Conservation (phyloP, 2,888 invertebrate genomes). For the Cosmopolites sordidus region DNA sequence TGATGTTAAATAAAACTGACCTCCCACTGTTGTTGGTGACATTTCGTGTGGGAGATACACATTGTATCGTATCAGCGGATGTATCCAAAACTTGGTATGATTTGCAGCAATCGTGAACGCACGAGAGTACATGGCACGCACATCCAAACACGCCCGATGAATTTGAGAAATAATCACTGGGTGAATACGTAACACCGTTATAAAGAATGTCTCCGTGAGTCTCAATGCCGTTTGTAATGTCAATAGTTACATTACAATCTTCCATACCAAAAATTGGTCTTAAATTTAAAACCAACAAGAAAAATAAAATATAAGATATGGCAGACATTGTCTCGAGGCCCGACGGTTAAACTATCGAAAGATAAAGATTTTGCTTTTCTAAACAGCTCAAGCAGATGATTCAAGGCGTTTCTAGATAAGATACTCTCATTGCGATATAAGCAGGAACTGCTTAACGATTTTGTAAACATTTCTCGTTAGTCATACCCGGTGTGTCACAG, state of each 20-base stretch:
- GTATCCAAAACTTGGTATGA: constrained; percentile 25
- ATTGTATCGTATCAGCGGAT: constrained; percentile 16
- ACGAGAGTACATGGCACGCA: constrained; percentile 25
- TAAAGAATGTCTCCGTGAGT: neutral
- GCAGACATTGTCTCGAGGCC: no score
- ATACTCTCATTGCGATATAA: neutral
- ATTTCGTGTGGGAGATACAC: constrained; percentile 14
- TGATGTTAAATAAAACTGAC: constrained; percentile 23
- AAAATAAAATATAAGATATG: no score
- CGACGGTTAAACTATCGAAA: no score
- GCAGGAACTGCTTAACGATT: no score
- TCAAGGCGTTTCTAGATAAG: constrained; percentile 1
- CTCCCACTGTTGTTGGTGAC: constrained; percentile 6
- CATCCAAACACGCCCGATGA: constrained; percentile 10
- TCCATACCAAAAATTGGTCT: neutral
- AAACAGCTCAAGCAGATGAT: neutral
- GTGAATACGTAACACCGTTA: constrained; percentile 4
- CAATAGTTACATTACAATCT: constrained; percentile 23
- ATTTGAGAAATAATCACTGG: constrained; percentile 22
- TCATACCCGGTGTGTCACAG: no score
- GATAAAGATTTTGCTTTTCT: no score
- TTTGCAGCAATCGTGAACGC: constrained; percentile 30
- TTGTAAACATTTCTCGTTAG: no score
- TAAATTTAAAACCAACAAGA: no score
- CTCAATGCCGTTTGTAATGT: constrained; percentile 25